Base-by-base conservation (phyloP, 2,888 invertebrate species). In the Caenorhabditis doughertyi region DNA sequence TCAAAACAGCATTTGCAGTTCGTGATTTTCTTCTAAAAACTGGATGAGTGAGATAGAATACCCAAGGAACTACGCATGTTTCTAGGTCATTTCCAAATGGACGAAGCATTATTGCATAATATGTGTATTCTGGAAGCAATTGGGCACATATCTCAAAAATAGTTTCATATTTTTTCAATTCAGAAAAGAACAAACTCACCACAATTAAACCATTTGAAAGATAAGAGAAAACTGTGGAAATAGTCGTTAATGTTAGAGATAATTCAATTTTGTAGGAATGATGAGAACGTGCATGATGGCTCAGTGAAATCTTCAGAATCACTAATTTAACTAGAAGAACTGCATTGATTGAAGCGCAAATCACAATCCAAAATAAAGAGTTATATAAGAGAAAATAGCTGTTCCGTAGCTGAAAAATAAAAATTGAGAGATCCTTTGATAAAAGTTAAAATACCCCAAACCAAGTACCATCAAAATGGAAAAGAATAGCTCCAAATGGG, bases 31-130 rank as follows among this genome's bases (percentile, higher is more conserved):
- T 68, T 27, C 42, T 23, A n/a, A 79, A 79, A 7, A 56, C 56
- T 3, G 79, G 79, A 79, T 79, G 79, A 18, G 79, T 79, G 18
- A 71, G 39, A 32, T 71, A 79, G 23, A 79, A 79, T 3, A 79
- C 27, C 70, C 70, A 70, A 5, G 79, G 79, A 44, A 70, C 79
- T 1, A 79, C 49, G 16, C 70, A 70, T 2, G 71, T 64, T 39
- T 64, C 64, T 11, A 47, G 55, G 44, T 79, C 79, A 35, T 71
- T 79, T 56, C 79, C 79, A 25, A 79, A 64, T 21, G 79, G 79
- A 27, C 79, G 70, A 18, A 71, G 32, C 39, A 68, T 68, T 44
- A 79, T 71, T 23, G 70, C 62, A 53, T 56, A 64, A 18, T 62
- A 77, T 0, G 51, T 53, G 9, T 44, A 70, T 11, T 39, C n/a